phyloP scores from a whole-genome alignment of 2,113 vertebrate species.

The Myrmecophaga tridactyla region DNA sequence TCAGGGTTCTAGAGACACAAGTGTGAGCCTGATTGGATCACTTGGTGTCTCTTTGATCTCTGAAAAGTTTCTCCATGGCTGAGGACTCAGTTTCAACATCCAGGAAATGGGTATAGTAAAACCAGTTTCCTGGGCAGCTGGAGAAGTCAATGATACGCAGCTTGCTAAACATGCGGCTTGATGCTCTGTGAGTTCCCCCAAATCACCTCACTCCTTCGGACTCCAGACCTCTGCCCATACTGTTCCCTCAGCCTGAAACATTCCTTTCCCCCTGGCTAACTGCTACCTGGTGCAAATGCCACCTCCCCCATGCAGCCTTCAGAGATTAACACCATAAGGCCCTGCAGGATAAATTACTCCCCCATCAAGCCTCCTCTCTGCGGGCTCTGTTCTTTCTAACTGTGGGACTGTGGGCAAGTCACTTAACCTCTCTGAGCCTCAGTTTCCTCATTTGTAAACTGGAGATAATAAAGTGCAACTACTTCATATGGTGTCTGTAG shows the following conservation, averaged over 20 bases:
- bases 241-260: neutral
- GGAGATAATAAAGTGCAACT: neutral
- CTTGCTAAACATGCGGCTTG: neutral
- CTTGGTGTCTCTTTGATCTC: neutral
- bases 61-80: neutral
- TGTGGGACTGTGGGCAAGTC: neutral
- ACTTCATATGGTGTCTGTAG: neutral
- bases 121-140: neutral
- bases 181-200: fast-evolving
- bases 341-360: neutral
- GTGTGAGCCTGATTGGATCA: neutral
- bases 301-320: neutral
- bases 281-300: neutral
- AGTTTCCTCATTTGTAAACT: neutral
- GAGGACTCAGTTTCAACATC: neutral
- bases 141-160: neutral
- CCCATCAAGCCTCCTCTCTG: neutral
- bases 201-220: neutral
- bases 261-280: neutral
- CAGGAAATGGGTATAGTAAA: neutral
- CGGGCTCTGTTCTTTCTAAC: neutral
- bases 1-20: neutral
- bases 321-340: neutral
- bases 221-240: neutral
- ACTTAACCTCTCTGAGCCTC: neutral